Base-by-base conservation (phyloP, 2,797 vertebrate genomes). In the Sebastes elongatus region DNA sequence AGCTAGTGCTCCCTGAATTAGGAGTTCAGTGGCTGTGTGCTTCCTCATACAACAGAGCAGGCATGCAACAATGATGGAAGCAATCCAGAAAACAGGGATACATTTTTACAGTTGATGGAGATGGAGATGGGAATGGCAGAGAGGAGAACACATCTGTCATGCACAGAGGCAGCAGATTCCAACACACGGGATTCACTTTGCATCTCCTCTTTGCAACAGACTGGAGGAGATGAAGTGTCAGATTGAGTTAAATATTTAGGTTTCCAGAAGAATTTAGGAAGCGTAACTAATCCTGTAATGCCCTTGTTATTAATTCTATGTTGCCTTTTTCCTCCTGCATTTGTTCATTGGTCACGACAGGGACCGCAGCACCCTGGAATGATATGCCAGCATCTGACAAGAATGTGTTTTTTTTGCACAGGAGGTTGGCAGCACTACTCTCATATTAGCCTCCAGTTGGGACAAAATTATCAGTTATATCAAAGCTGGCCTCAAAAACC, bases 21-120 rank as follows among this genome's bases (percentile, higher is more conserved):
- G 93, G 88, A 96, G 96, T 96, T 96, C 94, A 95, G 95, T 95
- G 93, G 96, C 95, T 92, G 92, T 95, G 93, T 93, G 95, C 95
- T 93, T 95, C 96, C 80, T 89, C 80, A 65, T 69, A 82, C 66
- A 77, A 88, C 78, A 86, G 77, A 86, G 87, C 81, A 72, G 86
- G 81, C 89, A 92, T 92, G 92, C 93, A 92, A 82, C 81, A 49
- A 83, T 35, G 82, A 83, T 65, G 71, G 87, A 85, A 74, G 80
- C 66, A 66, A 73, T 80, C 77, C 74, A 78, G 81, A 71, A 69
- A 61, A 73, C 42, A 35, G 13, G 22, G 61, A 59, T 66, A 13
- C 13, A 25, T 71, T 82, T 86, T 71, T 82, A 92, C 76, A 88
- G 67, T 22, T 69, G 63, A 76, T 61, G 70, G 65, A 80, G 63